Evolutionary conservation across 2,113 vertebrate genomes (phyloP).

Genomic region (Brachyhypopomus gauderio): DNA sequence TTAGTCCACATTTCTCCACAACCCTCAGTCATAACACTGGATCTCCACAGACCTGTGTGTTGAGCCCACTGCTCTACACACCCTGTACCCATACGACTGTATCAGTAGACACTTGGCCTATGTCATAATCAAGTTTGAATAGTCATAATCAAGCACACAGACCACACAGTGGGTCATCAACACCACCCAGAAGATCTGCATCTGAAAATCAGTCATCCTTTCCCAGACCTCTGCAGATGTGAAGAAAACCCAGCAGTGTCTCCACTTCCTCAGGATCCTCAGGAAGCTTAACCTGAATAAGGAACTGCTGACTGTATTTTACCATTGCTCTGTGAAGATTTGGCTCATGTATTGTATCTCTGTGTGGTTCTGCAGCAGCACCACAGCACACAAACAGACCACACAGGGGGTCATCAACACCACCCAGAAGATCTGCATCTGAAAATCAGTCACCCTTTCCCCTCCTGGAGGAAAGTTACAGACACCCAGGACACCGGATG

Average conservation of each 20-base stretch:
- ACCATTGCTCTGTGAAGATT: too few species aligned
- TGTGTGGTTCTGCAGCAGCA: neutral
- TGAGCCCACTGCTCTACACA: neutral
- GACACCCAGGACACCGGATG: conserved; percentile 3
- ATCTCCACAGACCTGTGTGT: neutral
- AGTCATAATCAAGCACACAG: too few species aligned
- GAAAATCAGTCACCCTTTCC: neutral
- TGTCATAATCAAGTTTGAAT: neutral
- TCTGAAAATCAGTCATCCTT: conserved; percentile 4
- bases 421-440: too few species aligned
- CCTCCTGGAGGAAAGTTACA: too few species aligned
- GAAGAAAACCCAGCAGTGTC: neutral
- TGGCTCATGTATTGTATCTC: too few species aligned
- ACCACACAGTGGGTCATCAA: too few species aligned
- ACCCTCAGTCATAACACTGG: neutral
- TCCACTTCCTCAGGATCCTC: neutral
- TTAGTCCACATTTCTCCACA: neutral
- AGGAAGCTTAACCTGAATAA: neutral
- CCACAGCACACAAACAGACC: neutral
- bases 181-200: too few species aligned
- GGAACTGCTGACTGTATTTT: neutral
- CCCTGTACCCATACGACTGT: neutral
- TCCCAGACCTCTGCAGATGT: neutral
- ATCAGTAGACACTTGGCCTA: neutral
- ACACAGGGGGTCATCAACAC: too few species aligned